Percentiles rank a stretch among this genome's conserved stretches.
These are phyloP conservation scores for Leptinotarsa juncta DNA, from an alignment of 2,888 invertebrate species.

Conservation along the genomic window DNA sequence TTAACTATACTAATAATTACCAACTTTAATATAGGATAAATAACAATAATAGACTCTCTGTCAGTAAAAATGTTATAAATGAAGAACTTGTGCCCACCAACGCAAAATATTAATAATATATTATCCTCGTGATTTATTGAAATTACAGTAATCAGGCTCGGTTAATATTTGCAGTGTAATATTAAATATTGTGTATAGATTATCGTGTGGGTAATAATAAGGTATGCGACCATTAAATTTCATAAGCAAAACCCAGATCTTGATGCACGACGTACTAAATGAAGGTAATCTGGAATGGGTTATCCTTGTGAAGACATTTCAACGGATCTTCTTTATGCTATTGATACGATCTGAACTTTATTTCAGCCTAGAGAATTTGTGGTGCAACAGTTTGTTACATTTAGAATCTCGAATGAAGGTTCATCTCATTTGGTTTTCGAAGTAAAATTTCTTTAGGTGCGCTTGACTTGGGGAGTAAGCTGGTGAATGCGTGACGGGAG, in stretches of 20 bases:
- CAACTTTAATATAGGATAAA: conserved; percentile 44
- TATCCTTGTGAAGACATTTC: conserved; percentile 46
- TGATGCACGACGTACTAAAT: conserved; percentile 64
- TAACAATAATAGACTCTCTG: conserved; percentile 46
- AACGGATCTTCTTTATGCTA: conserved; percentile 40
- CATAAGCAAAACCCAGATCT: conserved; percentile 63
- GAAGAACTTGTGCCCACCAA: conserved; percentile 49
- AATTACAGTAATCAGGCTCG: conserved; percentile 59
- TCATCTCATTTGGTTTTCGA: background rate
- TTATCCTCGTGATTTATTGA: conserved; percentile 57
- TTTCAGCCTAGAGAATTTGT: conserved; percentile 28
- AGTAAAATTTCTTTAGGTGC: too few species aligned
- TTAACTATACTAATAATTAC: conserved; percentile 43
- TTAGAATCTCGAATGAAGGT: background rate
- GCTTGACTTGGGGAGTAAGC: too few species aligned
- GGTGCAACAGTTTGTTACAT: conserved; percentile 17
- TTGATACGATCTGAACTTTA: conserved; percentile 29
- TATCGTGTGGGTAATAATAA: conserved; percentile 63
- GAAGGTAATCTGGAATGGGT: conserved; percentile 55
- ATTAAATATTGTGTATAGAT: conserved; percentile 59
- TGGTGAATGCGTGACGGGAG: too few species aligned
- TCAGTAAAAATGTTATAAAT: conserved; percentile 35
- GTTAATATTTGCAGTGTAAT: conserved; percentile 59
- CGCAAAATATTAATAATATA: conserved; percentile 51
- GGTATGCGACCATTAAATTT: conserved; percentile 63